Conservation (phyloP, 2,113 vertebrate species). For the Anarrhichthys ocellatus region DNA sequence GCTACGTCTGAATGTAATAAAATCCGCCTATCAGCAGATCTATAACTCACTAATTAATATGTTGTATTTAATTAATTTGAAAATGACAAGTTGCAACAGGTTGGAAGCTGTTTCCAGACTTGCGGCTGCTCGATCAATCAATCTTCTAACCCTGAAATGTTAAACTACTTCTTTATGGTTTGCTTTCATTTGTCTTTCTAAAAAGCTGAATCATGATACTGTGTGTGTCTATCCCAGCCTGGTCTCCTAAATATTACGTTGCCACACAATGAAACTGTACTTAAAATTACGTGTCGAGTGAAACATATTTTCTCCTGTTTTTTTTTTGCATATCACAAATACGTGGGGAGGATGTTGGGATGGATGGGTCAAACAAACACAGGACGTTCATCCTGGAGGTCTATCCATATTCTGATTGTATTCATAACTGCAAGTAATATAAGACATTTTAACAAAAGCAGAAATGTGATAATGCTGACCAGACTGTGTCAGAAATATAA, state of each 20-base stretch:
- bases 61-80: neutral
- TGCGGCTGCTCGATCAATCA: neutral
- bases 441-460: neutral
- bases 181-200: neutral
- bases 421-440: neutral
- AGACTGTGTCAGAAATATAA: no score
- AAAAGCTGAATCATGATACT: neutral
- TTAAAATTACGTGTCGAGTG: no score
- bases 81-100: neutral
- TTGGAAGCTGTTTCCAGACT: neutral
- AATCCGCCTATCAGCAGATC: neutral
- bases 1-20: neutral
- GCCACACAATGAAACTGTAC: no score
- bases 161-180: neutral
- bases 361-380: no score
- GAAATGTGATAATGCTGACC: neutral
- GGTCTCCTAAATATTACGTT: no score
- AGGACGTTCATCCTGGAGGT: neutral
- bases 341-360: no score
- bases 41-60: neutral
- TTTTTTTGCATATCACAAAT: no score
- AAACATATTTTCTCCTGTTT: no score
- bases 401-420: neutral
- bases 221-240: neutral
- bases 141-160: neutral